Evolutionary conservation across 2,797 vertebrate species (phyloP).

Genomic region (Epinephelus malabaricus): DNA sequence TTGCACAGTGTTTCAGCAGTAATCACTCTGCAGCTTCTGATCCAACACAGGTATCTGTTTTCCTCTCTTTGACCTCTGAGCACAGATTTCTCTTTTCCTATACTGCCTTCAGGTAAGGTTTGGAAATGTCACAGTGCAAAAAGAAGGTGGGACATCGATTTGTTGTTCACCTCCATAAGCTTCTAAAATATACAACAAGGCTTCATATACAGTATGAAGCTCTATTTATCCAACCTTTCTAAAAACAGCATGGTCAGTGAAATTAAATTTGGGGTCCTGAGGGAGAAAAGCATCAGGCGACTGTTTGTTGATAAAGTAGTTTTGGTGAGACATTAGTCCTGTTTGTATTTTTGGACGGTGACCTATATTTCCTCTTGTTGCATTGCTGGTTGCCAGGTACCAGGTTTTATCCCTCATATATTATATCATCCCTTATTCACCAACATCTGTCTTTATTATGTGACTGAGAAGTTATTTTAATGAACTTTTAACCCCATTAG

Average conservation of each 20-base stretch:
- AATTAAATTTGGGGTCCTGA: background rate
- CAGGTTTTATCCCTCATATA: background rate
- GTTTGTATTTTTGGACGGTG: slow-evolving; percentile 9
- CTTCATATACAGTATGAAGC: no score
- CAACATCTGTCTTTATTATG: no score
- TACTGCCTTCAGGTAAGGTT: slow-evolving; percentile 5
- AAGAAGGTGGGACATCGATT: no score
- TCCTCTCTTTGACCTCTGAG: background rate
- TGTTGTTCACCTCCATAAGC: no score
- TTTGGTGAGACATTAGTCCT: slow-evolving; percentile 1
- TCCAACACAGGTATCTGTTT: background rate
- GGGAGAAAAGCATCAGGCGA: background rate
- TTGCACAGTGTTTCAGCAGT: no score
- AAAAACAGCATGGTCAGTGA: background rate
- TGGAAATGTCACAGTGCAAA: background rate
- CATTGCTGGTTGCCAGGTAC: background rate
- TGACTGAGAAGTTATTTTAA: no score
- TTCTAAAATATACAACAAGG: no score
- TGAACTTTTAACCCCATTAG: no score
- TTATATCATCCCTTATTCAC: no score
- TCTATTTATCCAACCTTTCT: no score
- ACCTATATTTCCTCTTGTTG: slow-evolving; percentile 16
- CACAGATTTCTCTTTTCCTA: background rate
- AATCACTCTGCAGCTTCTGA: background rate
- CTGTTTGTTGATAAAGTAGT: background rate